phyloP scores from a whole-genome alignment of 2,797 vertebrate species.

The Scyliorhinus canicula region DNA sequence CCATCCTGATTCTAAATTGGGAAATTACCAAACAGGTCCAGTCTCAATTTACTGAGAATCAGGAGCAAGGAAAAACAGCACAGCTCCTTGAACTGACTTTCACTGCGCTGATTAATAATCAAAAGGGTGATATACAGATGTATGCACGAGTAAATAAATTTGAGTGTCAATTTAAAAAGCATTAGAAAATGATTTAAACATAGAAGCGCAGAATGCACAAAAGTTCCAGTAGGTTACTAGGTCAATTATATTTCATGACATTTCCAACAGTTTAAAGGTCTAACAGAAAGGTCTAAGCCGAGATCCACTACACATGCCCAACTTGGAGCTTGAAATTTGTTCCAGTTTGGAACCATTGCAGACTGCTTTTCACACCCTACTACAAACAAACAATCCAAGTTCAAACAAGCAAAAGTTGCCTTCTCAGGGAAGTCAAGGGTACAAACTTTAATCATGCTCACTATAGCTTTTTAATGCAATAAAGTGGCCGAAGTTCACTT shows the following conservation, averaged over 20 bases:
- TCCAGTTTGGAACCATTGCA: background rate
- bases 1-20: slow-evolving; percentile 38
- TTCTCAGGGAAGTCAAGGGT: background rate
- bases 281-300: background rate
- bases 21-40: slow-evolving; percentile 43
- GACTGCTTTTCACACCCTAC: background rate
- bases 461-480: background rate
- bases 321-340: background rate
- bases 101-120: slow-evolving; percentile 51
- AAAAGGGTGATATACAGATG: slow-evolving; percentile 33
- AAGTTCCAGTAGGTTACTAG: background rate
- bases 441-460: background rate
- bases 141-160: background rate
- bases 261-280: background rate
- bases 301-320: background rate
- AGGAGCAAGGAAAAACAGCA: slow-evolving; percentile 45
- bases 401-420: background rate
- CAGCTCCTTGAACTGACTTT: slow-evolving; percentile 50
- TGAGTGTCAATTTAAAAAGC: slow-evolving; percentile 48
- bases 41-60: slow-evolving; percentile 44
- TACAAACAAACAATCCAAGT: background rate
- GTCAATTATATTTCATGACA: background rate
- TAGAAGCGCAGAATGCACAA: background rate
- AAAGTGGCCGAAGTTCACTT: background rate
- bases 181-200: slow-evolving; percentile 51